Percentiles rank a stretch among this genome's conserved stretches.
Conservation (phyloP, 92 coral and sea anemone species). For the Palythoa grandiflora region DNA sequence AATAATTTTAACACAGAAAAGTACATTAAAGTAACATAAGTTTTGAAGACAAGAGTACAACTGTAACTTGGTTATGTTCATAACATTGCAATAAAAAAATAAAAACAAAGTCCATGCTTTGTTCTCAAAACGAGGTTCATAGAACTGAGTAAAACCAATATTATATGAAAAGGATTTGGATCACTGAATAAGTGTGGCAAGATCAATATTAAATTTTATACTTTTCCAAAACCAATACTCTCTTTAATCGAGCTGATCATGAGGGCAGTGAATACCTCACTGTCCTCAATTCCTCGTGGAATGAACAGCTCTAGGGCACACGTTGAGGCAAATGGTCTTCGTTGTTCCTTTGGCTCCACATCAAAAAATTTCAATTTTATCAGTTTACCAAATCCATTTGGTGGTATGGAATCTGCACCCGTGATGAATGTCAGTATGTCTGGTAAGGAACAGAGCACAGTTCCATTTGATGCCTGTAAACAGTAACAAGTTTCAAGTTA, state of each 20-base stretch:
- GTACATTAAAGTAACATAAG: too few relatives aligned
- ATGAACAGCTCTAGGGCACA: conserved; percentile 44
- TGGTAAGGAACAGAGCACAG: conserved; percentile 46
- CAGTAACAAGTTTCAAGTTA: too few relatives aligned
- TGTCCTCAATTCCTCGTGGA: conserved; percentile 28
- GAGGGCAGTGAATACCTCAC: conserved; percentile 39
- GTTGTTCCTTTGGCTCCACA: conserved; percentile 22
- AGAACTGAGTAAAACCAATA: background rate
- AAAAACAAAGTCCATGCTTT: conserved; percentile 6
- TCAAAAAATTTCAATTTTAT: conserved; percentile 45
- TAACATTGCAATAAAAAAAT: background rate
- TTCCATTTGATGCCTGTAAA: conserved; percentile 50
- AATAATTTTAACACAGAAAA: too few relatives aligned
- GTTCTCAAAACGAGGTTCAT: background rate
- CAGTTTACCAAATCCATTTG: conserved; percentile 41
- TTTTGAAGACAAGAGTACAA: background rate
- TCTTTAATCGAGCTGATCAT: conserved; percentile 38
- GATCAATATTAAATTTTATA: conserved; percentile 11
- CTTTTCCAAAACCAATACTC: conserved; percentile 52
- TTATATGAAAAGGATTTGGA: conserved; percentile 4
- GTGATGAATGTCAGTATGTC: conserved; percentile 33
- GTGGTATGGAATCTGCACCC: conserved; percentile 47
- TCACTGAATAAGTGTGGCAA: background rate
- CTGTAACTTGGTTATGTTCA: background rate
- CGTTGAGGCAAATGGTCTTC: conserved; percentile 53